Base-by-base conservation (phyloP, 1,140 invertebrate genomes). In the Maniola jurtina region DNA sequence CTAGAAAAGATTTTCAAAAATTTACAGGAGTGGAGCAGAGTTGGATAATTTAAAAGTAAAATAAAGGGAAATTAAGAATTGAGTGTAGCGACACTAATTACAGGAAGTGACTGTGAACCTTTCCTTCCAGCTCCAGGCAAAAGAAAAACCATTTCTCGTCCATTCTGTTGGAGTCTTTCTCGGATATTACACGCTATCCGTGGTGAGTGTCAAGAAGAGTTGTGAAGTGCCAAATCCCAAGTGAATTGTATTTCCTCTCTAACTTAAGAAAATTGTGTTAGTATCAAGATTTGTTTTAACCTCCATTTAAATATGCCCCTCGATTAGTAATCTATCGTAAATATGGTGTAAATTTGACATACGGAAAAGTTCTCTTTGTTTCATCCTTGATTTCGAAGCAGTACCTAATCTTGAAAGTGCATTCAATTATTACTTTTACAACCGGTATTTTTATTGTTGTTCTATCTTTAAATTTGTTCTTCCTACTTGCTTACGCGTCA, bases 91-190 rank as follows among this genome's bases (percentile, higher is more conserved):
- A 86, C 81, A 78, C 76, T 71, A 42, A 64, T 36, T 14, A 75
- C 75, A 85, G 84, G 88, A 88, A 83, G 71, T 86, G 79, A 83
- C 76, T 81, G 72, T 70, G 68, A 78, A 69, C 65, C 71, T 75
- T 80, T 78, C 72, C 74, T 81, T 82, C 84, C 79, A 88, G 76
- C 80, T 82, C 84, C 79, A 88, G 76, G 68, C 78, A 72, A 79
- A 82, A 79, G 77, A 86, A 88, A 82, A 81, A 80, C 80, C 79
- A 86, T 90, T 89, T 89, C 90, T 91, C 90, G 88, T 83, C 78
- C 90, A 91, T 91, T 91, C 88, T 90, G 86, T 91, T 87, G 86
- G 88, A 89, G 88, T 88, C 86, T 90, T 86, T 89, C 84, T 89
- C 88, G 88, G 90, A 86, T 89, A 83, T 75, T 83, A 88, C 86